Base-by-base conservation (phyloP, 2,797 vertebrate genomes). In the Philypnodon macrostomus region DNA sequence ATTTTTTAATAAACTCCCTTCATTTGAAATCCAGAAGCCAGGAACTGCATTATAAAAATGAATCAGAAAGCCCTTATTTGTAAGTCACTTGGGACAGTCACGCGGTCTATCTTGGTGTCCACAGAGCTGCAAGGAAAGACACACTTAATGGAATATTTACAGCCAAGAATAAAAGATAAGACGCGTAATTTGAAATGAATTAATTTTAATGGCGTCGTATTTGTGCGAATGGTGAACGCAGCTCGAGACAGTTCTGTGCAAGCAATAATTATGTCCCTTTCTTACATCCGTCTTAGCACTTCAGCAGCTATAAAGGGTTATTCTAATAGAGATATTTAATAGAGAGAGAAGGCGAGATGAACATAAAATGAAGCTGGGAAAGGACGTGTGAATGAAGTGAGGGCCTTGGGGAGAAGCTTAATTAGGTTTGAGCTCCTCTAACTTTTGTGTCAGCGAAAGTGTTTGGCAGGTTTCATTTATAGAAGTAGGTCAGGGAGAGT, bases 371-470 rank as follows among this genome's bases (percentile, higher is more conserved):
- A n/a, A 53, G 19, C 37, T 47, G 53, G 47, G n/a, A n/a, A n/a
- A n/a, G n/a, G n/a, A n/a, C n/a, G n/a, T n/a, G n/a, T n/a, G n/a
- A 54, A 42, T 58, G 48, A 48, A 58, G 35, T 13, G 5, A 29
- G 33, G 36, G 48, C 59, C 50, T n/a, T 5, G 47, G 58, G 56
- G 57, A 73, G 56, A 58, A 23, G 14, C 41, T 44, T 77, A 62
- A 75, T 53, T 70, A 63, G 58, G 46, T 53, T 70, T 59, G 18
- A 70, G 53, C 51, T 69, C 41, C 30, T 70, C 40, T 23, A 63
- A 68, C 46, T 46, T 60, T 38, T 56, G 37, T 21, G 44, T 53
- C 50, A 41, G 38, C 55, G 70, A 24, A 44, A 61, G 17, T 44
- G 14, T 57, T n/a, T 15, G 5, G 29, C 18, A 46, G 40, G 48